Evolutionary conservation across 2,113 vertebrate species (phyloP).

Genomic region (Gymnogyps californianus): DNA sequence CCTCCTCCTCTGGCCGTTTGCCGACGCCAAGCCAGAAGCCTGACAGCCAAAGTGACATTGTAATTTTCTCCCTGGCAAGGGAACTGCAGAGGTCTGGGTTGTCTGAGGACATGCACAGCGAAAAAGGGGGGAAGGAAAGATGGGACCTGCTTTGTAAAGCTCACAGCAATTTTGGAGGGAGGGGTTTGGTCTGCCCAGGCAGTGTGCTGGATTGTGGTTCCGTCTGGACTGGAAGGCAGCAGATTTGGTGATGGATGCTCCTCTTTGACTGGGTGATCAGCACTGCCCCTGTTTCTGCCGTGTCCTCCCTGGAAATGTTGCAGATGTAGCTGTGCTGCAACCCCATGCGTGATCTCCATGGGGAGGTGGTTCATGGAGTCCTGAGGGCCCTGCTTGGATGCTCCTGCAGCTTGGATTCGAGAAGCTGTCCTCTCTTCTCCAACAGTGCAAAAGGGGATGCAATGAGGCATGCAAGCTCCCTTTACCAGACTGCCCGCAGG

Average conservation of each 20-base stretch:
- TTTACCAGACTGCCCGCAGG: background rate
- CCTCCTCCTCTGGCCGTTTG: background rate
- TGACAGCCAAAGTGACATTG: background rate
- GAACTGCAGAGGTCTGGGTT: background rate
- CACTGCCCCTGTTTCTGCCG: too few species aligned
- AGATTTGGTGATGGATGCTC: background rate
- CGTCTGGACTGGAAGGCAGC: background rate
- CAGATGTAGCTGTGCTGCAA: background rate
- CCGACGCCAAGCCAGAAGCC: background rate
- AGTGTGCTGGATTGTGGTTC: background rate
- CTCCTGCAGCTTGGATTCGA: background rate
- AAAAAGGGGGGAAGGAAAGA: background rate
- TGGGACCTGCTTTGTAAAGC: background rate
- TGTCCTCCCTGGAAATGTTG: too few species aligned
- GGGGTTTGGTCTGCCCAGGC: background rate
- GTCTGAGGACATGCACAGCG: background rate
- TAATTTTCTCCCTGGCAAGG: background rate
- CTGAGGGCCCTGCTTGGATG: background rate
- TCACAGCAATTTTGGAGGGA: background rate
- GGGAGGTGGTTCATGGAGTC: background rate
- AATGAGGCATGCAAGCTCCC: background rate
- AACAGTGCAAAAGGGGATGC: background rate
- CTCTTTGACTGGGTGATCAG: background rate
- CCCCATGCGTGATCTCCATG: fast-evolving
- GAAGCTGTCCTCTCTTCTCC: background rate